Conservation (phyloP, 2,797 vertebrate genomes). For the Cynodonichthys magdalenae region DNA sequence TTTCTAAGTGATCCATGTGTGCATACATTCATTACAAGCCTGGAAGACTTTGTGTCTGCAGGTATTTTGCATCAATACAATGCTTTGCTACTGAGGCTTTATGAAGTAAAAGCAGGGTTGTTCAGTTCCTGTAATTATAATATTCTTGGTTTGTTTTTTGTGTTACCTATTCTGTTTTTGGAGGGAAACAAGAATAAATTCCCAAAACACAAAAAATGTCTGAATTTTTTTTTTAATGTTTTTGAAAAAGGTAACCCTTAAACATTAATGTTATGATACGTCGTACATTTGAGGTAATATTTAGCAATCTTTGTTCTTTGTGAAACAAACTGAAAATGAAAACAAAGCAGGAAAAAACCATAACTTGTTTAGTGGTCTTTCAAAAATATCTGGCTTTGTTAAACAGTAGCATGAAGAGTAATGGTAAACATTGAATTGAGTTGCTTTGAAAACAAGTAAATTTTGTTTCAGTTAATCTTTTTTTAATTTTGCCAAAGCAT, state of each 20-base stretch:
- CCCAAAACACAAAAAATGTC: slow-evolving; percentile 41
- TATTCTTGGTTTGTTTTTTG: slow-evolving; percentile 31
- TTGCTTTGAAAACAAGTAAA: neutral
- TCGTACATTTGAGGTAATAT: slow-evolving; percentile 49
- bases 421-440: neutral
- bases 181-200: slow-evolving; percentile 33
- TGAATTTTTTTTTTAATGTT: slow-evolving; percentile 52
- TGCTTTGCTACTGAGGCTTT: neutral
- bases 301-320: slow-evolving; percentile 21
- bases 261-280: slow-evolving; percentile 51
- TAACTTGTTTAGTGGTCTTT: neutral
- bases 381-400: slow-evolving; percentile 37
- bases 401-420: slow-evolving; percentile 33
- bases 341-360: slow-evolving; percentile 1
- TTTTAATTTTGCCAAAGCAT: no score
- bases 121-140: slow-evolving; percentile 47
- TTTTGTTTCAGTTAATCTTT: neutral
- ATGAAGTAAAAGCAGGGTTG: slow-evolving; percentile 3
- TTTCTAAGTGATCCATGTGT: slow-evolving; percentile 24
- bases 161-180: slow-evolving; percentile 20
- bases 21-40: neutral
- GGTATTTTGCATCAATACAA: neutral
- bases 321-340: slow-evolving; percentile 28
- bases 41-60: neutral
- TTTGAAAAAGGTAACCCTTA: slow-evolving; percentile 60